These are phyloP conservation scores for Notodonta ziczac DNA, from an alignment of 2,888 invertebrate species.

Conservation along the genomic window DNA sequence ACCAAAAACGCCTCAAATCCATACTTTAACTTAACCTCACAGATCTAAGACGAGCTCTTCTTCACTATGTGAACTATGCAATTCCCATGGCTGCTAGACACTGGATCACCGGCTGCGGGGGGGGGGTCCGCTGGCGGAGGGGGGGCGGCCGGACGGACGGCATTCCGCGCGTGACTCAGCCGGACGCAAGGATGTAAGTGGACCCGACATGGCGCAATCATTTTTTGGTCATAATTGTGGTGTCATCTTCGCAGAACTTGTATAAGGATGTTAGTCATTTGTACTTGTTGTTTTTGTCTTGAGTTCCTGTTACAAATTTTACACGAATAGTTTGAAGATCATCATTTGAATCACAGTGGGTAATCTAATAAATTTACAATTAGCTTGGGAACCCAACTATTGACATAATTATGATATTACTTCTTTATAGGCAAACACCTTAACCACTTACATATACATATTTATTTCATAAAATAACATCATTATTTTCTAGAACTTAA, in stretches of 20 bases:
- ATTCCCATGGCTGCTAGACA: slow-evolving; percentile 43
- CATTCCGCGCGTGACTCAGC: slow-evolving; percentile 68
- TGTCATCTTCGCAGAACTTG: slow-evolving; percentile 32
- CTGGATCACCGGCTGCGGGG: slow-evolving; percentile 17
- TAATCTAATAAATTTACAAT: no score
- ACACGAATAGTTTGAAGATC: no score
- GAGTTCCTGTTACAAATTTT: not conserved
- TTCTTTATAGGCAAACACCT: no score
- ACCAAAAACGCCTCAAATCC: not conserved
- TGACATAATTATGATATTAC: no score
- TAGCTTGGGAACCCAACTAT: no score
- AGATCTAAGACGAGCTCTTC: slow-evolving; percentile 18
- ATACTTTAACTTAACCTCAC: not conserved
- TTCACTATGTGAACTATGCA: slow-evolving; percentile 31
- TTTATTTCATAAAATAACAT: no score
- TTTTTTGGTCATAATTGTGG: slow-evolving; percentile 14
- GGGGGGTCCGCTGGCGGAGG: slow-evolving; percentile 11
- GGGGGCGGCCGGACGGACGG: slow-evolving; percentile 48
- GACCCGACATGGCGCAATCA: not conserved
- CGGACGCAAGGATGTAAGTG: slow-evolving; percentile 37
- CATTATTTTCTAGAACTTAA: not conserved
- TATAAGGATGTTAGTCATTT: not conserved
- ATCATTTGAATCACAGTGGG: no score
- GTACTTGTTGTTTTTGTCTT: not conserved
- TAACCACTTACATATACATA: no score